These are phyloP conservation scores for Himalopsyche phryganea DNA, from an alignment of 1,140 invertebrate species.

Conservation along the genomic window DNA sequence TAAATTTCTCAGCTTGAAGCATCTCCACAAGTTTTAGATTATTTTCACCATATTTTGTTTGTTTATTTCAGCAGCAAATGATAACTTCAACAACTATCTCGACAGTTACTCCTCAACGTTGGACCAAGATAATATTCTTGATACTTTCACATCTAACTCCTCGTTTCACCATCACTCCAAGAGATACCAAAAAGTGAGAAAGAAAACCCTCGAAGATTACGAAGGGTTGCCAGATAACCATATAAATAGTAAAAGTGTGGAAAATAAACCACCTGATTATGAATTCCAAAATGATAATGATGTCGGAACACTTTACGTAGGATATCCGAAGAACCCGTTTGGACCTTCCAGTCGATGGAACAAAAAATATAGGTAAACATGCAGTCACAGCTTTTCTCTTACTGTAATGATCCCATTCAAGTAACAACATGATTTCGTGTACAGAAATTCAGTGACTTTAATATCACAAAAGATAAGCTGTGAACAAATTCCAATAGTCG, in stretches of 20 bases:
- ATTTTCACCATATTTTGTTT: too few relatives aligned
- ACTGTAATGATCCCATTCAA: background rate
- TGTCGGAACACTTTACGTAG: conserved; percentile 3
- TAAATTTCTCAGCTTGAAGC: too few relatives aligned
- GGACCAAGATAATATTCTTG: too few relatives aligned
- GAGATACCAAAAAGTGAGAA: background rate
- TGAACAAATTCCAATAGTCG: background rate
- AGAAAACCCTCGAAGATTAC: background rate
- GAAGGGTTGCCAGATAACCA: too few relatives aligned
- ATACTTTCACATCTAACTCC: too few relatives aligned
- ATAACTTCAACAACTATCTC: too few relatives aligned
- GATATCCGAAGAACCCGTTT: conserved; percentile 18
- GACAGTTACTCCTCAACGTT: too few relatives aligned
- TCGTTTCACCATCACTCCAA: too few relatives aligned
- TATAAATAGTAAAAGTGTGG: background rate
- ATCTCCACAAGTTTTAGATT: too few relatives aligned
- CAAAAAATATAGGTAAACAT: conserved; percentile 14
- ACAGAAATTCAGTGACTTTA: background rate
- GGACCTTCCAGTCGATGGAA: conserved; percentile 17
- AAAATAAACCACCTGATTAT: background rate
- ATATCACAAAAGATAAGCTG: background rate
- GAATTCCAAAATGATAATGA: background rate
- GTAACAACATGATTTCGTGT: background rate
- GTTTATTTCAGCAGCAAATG: too few relatives aligned
- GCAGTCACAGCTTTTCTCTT: background rate